Evolutionary conservation across 1,140 invertebrate species (phyloP).

Genomic region (Arctopsyche grandis): DNA sequence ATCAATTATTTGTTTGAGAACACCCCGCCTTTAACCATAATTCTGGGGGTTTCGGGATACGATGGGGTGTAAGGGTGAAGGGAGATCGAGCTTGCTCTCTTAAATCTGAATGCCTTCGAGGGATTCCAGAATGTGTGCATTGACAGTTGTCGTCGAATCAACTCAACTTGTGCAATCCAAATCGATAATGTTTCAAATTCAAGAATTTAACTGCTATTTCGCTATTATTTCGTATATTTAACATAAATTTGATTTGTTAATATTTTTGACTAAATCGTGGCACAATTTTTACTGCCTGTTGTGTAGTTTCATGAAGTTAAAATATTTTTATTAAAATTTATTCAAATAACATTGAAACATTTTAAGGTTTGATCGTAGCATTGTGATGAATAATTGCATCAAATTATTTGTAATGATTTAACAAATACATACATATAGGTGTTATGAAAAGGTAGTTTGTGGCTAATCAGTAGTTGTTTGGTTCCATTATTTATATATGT

Average conservation of each 20-base stretch:
- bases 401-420: too few relatives aligned
- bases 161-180: not conserved
- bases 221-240: not conserved
- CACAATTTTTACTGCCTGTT: too few relatives aligned
- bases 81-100: constrained; percentile 39
- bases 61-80: constrained; percentile 17
- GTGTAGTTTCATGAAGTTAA: too few relatives aligned
- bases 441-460: too few relatives aligned
- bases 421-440: too few relatives aligned
- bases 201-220: too few relatives aligned
- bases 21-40: constrained; percentile 51
- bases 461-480: too few relatives aligned
- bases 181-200: not conserved
- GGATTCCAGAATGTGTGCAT: constrained; percentile 37
- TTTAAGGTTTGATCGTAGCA: too few relatives aligned
- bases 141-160: constrained; percentile 17
- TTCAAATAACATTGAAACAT: constrained; percentile 1
- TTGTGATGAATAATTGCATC: too few relatives aligned
- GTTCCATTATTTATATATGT: too few relatives aligned
- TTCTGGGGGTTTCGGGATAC: constrained; percentile 39
- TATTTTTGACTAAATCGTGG: too few relatives aligned
- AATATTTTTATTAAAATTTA: not conserved
- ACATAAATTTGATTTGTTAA: too few relatives aligned
- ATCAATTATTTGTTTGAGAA: constrained; percentile 56
- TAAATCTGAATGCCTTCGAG: constrained; percentile 49